Evolutionary conservation across 2,113 vertebrate species (phyloP).

Genomic region (Toxostoma redivivum): DNA sequence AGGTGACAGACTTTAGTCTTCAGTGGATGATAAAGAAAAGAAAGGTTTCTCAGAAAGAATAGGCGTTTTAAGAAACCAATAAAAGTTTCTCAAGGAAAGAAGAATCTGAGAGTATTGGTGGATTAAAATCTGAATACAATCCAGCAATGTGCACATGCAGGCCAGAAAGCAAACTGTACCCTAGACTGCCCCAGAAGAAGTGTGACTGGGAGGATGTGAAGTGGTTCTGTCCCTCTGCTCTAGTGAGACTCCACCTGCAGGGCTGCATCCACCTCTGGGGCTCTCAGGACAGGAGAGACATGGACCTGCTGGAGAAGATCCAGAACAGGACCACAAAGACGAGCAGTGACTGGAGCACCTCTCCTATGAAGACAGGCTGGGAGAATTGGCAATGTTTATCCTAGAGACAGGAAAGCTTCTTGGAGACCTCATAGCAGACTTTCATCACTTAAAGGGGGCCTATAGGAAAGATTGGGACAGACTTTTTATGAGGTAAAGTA

Average conservation of each 20-base stretch:
- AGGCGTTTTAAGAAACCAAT: neutral
- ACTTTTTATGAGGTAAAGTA: neutral
- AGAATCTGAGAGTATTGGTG: neutral
- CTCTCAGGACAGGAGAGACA: neutral
- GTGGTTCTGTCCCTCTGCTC: neutral
- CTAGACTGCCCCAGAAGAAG: neutral
- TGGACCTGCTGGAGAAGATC: neutral
- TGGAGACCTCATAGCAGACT: neutral
- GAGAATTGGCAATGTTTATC: neutral
- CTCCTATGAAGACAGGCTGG: neutral
- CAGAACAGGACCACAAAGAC: neutral
- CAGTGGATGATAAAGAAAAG: neutral
- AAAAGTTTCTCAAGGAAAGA: neutral
- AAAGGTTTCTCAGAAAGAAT: neutral
- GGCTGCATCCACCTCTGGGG: neutral
- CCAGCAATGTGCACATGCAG: accelerated
- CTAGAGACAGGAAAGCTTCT: neutral
- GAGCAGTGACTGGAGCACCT: neutral
- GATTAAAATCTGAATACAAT: neutral
- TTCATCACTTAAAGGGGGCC: neutral
- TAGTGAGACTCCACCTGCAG: neutral
- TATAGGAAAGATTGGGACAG: neutral
- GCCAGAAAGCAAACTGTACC: neutral
- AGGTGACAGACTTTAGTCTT: neutral
- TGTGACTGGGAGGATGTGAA: accelerated